Evolutionary conservation across 2,888 invertebrate genomes (phyloP).

Genomic region (Apamea crenata): DNA sequence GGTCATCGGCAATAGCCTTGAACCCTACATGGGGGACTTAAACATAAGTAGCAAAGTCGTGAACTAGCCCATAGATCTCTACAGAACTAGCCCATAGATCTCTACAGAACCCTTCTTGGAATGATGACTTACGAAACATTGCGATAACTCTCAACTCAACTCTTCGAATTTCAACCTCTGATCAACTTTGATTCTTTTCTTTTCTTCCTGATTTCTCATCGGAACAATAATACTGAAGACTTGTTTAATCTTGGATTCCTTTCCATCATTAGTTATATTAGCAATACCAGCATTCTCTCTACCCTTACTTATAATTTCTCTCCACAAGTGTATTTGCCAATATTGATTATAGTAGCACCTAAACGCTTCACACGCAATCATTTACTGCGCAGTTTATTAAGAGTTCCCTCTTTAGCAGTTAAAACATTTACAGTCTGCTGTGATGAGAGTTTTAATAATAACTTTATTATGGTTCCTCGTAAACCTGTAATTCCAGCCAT

Average conservation of each 20-base stretch:
- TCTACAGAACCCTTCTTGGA: no score
- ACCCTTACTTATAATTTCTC: not conserved
- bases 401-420: constrained; percentile 6
- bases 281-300: not conserved
- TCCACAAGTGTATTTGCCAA: not conserved
- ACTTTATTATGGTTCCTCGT: constrained; percentile 6
- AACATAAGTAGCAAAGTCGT: not conserved
- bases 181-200: not conserved
- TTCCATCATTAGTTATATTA: not conserved
- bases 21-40: not conserved
- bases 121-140: not conserved
- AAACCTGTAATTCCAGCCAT: not conserved
- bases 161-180: not conserved
- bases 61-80: not conserved
- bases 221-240: no score
- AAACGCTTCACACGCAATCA: constrained; percentile 8
- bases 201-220: not conserved
- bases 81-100: not conserved
- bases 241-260: not conserved
- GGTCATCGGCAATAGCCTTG: not conserved
- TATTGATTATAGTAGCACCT: not conserved
- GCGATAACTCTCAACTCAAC: not conserved
- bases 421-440: constrained; percentile 20
- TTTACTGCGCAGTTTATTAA: constrained; percentile 9
- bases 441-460: not conserved